Base-by-base conservation (phyloP, 1,140 invertebrate species). In the Myzus persicae region DNA sequence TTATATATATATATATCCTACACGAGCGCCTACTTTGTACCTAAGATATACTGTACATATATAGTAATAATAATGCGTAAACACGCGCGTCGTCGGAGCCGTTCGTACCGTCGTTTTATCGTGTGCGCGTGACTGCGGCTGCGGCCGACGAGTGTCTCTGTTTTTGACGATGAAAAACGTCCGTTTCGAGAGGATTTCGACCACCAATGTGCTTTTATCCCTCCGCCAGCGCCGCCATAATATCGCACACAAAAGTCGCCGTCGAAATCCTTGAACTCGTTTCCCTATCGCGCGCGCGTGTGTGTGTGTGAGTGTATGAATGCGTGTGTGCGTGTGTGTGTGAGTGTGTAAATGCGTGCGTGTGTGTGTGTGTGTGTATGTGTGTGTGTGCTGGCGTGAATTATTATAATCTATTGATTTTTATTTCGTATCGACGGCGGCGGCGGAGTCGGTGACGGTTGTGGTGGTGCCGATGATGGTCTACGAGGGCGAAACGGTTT, bases 121-220 rank as follows among this genome's bases (percentile, higher is more conserved):
- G 84, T 44, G 84, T 76, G 59, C 59, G 85, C 24, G 26, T n/a
- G 44, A n/a, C 31, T 88, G 44, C 46, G 46, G 59, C 59, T 51
- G 22, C 8, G 87, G n/a, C 46, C 46, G 87, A 88, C 46, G 44
- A 88, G 46, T 36, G 87, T 88, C n/a, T 89, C 46, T 89, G 87
- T 89, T 89, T 89, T 89, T 54, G 46, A 89, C 87, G 87, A 89
- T 89, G 87, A 89, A 89, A 90, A 59, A 90, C 88, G 88, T 90
- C 42, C 48, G 48, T 59, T 90, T 90, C 51, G 48, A 90, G 48
- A 59, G 36, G 36, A 26, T 90, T 59, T 36, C 87, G 87, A 36
- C 85, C 85, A 36, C 59, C 31, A 76, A 76, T 76, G 59, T 18
- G 59, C 59, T 40, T 14, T 85, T 48, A 8, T 44, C 38, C 40